phyloP scores from a whole-genome alignment of 2,113 vertebrate species.

The Hippopotamus amphibius region DNA sequence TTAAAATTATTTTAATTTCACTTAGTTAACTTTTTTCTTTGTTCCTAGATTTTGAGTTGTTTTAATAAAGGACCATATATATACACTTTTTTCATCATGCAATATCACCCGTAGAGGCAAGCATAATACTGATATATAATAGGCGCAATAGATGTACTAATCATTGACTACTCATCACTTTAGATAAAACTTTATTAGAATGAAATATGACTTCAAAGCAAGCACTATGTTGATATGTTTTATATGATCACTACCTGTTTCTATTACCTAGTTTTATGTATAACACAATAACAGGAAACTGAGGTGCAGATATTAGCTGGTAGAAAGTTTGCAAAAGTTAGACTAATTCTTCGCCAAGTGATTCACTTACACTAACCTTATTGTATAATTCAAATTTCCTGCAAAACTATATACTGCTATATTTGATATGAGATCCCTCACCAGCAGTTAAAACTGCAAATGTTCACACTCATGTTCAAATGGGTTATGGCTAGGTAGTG shows the following conservation, averaged over 20 bases:
- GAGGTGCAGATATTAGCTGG: not conserved
- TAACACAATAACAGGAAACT: not conserved
- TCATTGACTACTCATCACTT: not conserved
- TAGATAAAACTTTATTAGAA: not conserved
- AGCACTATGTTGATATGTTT: not conserved
- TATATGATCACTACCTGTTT: not conserved
- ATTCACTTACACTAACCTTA: not conserved
- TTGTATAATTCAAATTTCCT: not conserved
- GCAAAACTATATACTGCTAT: not conserved
- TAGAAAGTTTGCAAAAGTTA: not conserved
- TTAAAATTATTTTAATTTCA: constrained; percentile 32
- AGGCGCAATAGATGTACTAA: not conserved
- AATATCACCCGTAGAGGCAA: not conserved
- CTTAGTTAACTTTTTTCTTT: not conserved
- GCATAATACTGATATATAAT: not conserved
- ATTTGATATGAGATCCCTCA: not conserved
- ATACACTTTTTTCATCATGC: not conserved
- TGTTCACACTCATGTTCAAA: not conserved
- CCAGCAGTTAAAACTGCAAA: not conserved
- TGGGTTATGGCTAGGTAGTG: not conserved
- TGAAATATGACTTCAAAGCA: not conserved
- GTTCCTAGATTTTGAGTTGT: not conserved
- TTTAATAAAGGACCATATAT: not conserved
- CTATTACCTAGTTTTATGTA: not conserved
- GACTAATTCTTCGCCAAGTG: not conserved